These are phyloP conservation scores for Cryptophagus acutangulus DNA, from an alignment of 2,888 invertebrate species.

Conservation along the genomic window DNA sequence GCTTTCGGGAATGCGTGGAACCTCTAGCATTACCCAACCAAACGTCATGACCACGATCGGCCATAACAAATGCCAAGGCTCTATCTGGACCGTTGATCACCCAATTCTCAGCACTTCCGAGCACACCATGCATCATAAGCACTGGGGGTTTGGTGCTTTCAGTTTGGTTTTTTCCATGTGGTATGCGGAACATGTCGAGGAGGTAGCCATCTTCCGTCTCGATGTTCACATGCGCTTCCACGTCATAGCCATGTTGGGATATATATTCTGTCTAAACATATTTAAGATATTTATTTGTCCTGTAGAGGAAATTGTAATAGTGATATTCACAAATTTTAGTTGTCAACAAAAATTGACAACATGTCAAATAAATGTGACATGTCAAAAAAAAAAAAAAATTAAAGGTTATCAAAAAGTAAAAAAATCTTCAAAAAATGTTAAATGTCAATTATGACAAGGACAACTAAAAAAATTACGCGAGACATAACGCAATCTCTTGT, in stretches of 20 bases:
- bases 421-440: too few species aligned
- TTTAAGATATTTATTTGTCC: too few species aligned
- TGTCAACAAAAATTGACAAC: too few species aligned
- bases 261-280: not conserved
- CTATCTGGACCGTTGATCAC: conserved; percentile 63
- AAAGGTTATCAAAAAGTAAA: too few species aligned
- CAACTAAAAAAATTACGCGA: too few species aligned
- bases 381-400: too few species aligned
- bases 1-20: conserved; percentile 54
- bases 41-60: conserved; percentile 66
- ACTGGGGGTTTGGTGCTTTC: conserved; percentile 46
- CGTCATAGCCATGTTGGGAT: conserved; percentile 50
- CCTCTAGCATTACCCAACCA: conserved; percentile 82
- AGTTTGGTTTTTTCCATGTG: conserved; percentile 37
- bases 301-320: too few species aligned
- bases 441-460: too few species aligned
- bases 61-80: conserved; percentile 54
- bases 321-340: too few species aligned
- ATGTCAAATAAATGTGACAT: too few species aligned
- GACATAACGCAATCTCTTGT: too few species aligned
- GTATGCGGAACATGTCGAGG: conserved; percentile 70
- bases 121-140: conserved; percentile 65
- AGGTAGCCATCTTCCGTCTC: conserved; percentile 72
- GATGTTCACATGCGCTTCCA: conserved; percentile 56
- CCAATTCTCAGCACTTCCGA: conserved; percentile 62